Conservation (phyloP, 2,888 invertebrate genomes). For the Pammene fasciana region DNA sequence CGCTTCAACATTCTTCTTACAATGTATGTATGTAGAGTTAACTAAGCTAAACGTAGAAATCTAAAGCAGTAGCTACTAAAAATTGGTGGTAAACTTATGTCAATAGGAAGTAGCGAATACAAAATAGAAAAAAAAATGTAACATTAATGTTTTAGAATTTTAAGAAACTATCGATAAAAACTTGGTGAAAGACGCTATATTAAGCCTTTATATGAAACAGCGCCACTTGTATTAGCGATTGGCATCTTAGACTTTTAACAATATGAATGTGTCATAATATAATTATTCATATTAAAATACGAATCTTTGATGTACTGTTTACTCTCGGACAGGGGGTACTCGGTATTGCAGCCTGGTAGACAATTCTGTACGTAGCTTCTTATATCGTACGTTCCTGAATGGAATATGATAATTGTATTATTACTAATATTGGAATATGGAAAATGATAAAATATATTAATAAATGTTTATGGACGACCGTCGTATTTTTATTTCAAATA, state of each 20-base stretch:
- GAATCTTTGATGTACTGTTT: slow-evolving; percentile 72
- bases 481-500: slow-evolving; percentile 48
- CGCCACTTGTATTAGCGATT: slow-evolving; percentile 79
- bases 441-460: slow-evolving; percentile 81
- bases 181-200: slow-evolving; percentile 82
- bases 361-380: slow-evolving; percentile 79
- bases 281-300: slow-evolving; percentile 68
- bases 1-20: slow-evolving; percentile 65
- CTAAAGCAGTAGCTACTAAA: slow-evolving; percentile 71
- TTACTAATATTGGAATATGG: slow-evolving; percentile 77
- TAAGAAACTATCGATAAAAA: slow-evolving; percentile 78
- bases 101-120: slow-evolving; percentile 75
- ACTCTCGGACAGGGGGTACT: slow-evolving; percentile 76
- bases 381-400: slow-evolving; percentile 69
- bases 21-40: slow-evolving; percentile 83
- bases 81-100: slow-evolving; percentile 83
- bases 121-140: slow-evolving; percentile 74
- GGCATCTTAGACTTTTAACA: slow-evolving; percentile 78
- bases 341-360: slow-evolving; percentile 77
- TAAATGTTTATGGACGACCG: slow-evolving; percentile 80
- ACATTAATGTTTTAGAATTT: slow-evolving; percentile 76
- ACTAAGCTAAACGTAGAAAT: slow-evolving; percentile 73
- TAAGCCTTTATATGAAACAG: slow-evolving; percentile 77
- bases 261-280: slow-evolving; percentile 71
- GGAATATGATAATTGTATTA: slow-evolving; percentile 73